Evolutionary conservation across 1,140 invertebrate genomes (phyloP), one percentile per base, ranked within the genome.

Genomic region (Anastatus disparis): DNA sequence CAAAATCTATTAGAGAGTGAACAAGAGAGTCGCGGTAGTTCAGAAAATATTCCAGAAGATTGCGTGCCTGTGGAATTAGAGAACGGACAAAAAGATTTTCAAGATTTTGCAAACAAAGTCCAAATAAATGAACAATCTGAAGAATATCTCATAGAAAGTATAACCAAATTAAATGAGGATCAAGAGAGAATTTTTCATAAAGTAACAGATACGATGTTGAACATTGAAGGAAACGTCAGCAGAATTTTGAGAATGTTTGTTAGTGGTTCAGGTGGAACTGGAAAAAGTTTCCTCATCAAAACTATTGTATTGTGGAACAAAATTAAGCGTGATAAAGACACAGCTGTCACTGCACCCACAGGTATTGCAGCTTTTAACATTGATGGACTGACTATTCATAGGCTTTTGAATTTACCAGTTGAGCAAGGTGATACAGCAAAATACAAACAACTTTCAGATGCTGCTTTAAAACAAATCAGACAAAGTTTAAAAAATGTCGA

Each of bases 311-410:
- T 12, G 2, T 53, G 78, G 73, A 70, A 67, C 62, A 52, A 76
- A 72, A 55, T 50, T 72, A 72, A 27, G 40, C 40, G 26, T 38
- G n/a, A 48, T 10, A 77, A 77, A 74, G 64, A 75, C 17, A 76
- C 75, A 48, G 77, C 75, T 26, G 71, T 78, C 46, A 71, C 65
- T n/a, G 76, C 78, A 15, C 79, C 73, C 29, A 78, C 76, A 35
- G 76, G 78, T 17, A 72, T 79, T 56, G 73, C 75, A 22, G 79
- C 75, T 46, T 76, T 68, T 26, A 81, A 76, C 73, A 71, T 80
- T 22, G 24, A 79, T 50, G 76, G 76, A 42, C 24, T 70, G 12
- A 79, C 78, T 6, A 50, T 79, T 15, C 75, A 78, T 55, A 72
- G 74, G 61, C 44, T 76, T 20, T 76, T 80, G 53, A 69, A 78